Evolutionary conservation across 2,888 invertebrate genomes (phyloP), one percentile per base, ranked within the genome.

Genomic region (Thera obeliscata): DNA sequence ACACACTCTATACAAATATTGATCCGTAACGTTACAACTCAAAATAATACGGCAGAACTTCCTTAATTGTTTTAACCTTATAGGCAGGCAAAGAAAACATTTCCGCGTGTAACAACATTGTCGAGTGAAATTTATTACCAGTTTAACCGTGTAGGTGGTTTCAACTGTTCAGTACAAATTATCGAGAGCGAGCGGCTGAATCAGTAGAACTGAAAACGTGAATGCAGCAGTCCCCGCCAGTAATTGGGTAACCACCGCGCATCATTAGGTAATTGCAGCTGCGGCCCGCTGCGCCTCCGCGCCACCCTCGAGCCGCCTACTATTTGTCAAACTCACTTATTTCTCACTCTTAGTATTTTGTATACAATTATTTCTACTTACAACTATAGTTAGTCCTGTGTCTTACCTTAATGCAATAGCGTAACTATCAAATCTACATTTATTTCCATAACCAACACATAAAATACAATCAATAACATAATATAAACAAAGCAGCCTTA

Each of bases 181-280:
- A 84, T 82, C 79, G 81, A 74, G 77, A 74, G 75, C 79, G 73
- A 82, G 75, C 78, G 74, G 72, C 78, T 78, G 81, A 85, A 81
- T 87, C 85, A 85, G 88, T 85, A 58, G 72, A 86, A 87, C 85
- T 86, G 86, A 89, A 89, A 90, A 87, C 86, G 83, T 84, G 82
- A 88, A 88, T 88, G 88, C 85, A 84, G 87, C 87, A 82, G 80
- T 81, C 69, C 66, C 61, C 66, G 63, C 57, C 57, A 81, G 84
- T 90, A 90, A 91, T 90, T 91, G 89, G 87, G 87, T 87, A 87
- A 88, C 88, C 87, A 78, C 86, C 81, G 84, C 86, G 89, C 88
- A 87, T 91, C 90, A 90, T 90, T 91, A 90, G 87, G 88, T 90
- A 87, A 90, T 91, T 90, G 91, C 88, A 89, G 88, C 87, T 86